phyloP scores from a whole-genome alignment of 2,888 invertebrate species.

The Alviniconcha strummeri region DNA sequence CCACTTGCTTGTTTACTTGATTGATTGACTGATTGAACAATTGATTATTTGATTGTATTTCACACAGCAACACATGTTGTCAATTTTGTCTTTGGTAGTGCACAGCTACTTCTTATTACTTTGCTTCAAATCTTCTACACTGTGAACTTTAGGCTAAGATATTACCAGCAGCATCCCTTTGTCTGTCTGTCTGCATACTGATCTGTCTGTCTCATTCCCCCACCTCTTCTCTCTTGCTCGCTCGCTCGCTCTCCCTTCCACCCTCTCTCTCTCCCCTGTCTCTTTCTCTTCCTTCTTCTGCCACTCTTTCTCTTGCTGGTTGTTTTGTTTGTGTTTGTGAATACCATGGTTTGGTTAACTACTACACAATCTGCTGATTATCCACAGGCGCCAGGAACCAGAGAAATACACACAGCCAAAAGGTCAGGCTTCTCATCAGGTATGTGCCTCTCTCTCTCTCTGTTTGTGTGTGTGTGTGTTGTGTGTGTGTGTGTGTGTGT shows the following conservation, averaged over 20 bases:
- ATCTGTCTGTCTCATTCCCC: background rate
- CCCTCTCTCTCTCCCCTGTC: background rate
- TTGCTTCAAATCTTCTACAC: too few relatives aligned
- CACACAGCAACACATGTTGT: too few relatives aligned
- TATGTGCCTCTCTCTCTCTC: slow-evolving; percentile 37
- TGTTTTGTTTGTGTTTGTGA: background rate
- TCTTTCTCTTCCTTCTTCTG: background rate
- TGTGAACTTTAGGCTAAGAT: too few relatives aligned
- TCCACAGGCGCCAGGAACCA: slow-evolving; percentile 53
- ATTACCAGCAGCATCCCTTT: background rate
- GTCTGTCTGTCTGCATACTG: background rate
- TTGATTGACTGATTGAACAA: too few relatives aligned
- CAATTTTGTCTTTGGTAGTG: too few relatives aligned
- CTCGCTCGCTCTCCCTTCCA: background rate
- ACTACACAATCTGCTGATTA: background rate
- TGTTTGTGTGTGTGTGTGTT: slow-evolving; percentile 1
- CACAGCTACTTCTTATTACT: too few relatives aligned
- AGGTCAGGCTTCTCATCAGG: slow-evolving; percentile 61
- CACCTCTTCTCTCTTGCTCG: background rate
- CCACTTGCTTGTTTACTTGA: too few relatives aligned
- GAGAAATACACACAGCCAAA: slow-evolving; percentile 62
- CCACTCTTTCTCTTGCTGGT: too few relatives aligned
- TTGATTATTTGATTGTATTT: too few relatives aligned
- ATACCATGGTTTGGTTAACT: background rate
- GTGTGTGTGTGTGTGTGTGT: background rate